Evolutionary conservation across 2,113 vertebrate species (phyloP), one percentile per base, ranked within the genome.

Genomic region (Ophthalmolycus amberensis): DNA sequence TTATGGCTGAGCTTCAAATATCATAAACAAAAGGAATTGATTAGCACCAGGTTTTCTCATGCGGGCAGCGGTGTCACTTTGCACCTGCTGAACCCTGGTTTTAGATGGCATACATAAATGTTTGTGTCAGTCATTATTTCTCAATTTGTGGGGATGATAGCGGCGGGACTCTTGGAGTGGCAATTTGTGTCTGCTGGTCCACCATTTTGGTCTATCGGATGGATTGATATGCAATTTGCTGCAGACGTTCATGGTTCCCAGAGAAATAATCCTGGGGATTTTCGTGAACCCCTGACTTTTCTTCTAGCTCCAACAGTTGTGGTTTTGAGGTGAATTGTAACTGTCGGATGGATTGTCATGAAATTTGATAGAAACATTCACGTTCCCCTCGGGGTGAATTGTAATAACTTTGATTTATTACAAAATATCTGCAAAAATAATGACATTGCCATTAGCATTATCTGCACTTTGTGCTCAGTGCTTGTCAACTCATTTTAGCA

Each of bases 1-100:
- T 89, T 85, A 9, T 74, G 48, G 69, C 64, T 40, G 22, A 40
- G 84, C 70, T 75, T 76, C 80, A 80, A 54, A 89, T 48, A 78
- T 82, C 72, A 77, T 85, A 66, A 79, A 82, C 68, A 46, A 37
- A 15, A 48, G 27, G 9, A 77, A 60, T 32, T 79, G 81, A 88
- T 85, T 77, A 40, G 85, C 85, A 63, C 27, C 46, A 25, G n/a
- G 52, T 80, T 85, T 82, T 60, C 59, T 63, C 80, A 9, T 63
- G 42, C 9, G 38, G 63, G 60, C n/a, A 14, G 9, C 0, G 29
- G 50, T 60, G 67, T 77, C 71, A 40, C 50, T 42, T 59, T 79
- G 81, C 71, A 84, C 71, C 79, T 82, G 85, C 82, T 80, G 63
- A 42, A 29, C 71, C 38, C 5, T 2, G 1, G 70, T 58, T 54